Base-by-base conservation (phyloP, 2,113 vertebrate genomes). In the Lutjanus erythropterus region DNA sequence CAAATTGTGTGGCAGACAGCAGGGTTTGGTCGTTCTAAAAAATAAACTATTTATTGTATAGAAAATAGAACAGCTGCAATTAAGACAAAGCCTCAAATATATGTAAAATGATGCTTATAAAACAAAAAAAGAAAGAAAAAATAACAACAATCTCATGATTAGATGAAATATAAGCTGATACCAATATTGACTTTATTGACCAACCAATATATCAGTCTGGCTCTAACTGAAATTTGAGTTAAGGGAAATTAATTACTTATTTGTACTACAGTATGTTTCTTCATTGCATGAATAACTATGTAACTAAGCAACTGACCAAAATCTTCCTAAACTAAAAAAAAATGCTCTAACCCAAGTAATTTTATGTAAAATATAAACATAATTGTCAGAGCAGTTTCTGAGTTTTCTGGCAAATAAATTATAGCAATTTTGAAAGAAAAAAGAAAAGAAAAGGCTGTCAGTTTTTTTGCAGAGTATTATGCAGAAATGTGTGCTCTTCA, bases 381-480 rank as follows among this genome's bases (percentile, higher is more conserved):
- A 27, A 47, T 33, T 49, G 6, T 41, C 27, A 53, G 42, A 50
- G 49, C 15, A 44, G 46, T 37, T 42, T 52, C 8, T 9, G n/a
- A n/a, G n/a, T 62, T 53, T 10, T 47, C 29, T 71, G 3, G 41
- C 4, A 33, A 49, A 10, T 23, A n/a, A n/a, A n/a, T n/a, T n/a
- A n/a, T n/a, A n/a, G n/a, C n/a, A 56, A 11, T 70, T 0, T 50
- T 49, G 25, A 16, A 35, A 35, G 7, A 4, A 35, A 35, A 35
- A 25, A 18, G 9, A 31, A 68, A 44, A 71, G 58, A 7, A 16
- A 68, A 41, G 1, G 14, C 64, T 46, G 35, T 47, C 59, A 14
- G 14, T 41, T 46, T 75, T 62, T 78, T 62, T 67, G 39, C n/a
- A 35, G 56, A 39, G 37, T 59, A 37, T 21, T 49, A 44, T 23